Percentiles rank a stretch among this genome's conserved stretches.
Evolutionary conservation across 2,113 vertebrate genomes (phyloP).

Genomic region (Xyliphius kryptos): DNA sequence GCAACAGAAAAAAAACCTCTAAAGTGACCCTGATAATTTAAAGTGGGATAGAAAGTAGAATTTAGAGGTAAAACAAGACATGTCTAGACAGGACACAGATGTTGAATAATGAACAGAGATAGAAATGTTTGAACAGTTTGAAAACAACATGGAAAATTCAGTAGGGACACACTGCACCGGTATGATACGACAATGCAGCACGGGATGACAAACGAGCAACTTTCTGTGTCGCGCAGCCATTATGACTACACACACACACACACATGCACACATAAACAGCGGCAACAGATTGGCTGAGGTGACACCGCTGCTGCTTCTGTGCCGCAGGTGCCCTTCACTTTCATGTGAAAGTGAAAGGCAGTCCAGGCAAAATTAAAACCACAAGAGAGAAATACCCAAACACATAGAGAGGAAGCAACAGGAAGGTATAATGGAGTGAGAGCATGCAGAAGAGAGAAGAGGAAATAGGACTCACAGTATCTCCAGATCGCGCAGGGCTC

Average conservation of each 20-base stretch:
- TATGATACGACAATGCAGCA: slow-evolving; percentile 47
- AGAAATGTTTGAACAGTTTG: too few species aligned
- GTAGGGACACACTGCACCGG: slow-evolving; percentile 29
- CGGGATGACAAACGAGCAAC: slow-evolving; percentile 56
- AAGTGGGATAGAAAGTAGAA: too few species aligned
- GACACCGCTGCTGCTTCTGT: slow-evolving; percentile 15
- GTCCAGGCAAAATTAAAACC: slow-evolving; percentile 39
- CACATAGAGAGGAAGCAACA: slow-evolving; percentile 13
- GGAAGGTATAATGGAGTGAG: too few species aligned
- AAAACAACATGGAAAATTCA: slow-evolving; percentile 31
- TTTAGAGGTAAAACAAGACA: too few species aligned
- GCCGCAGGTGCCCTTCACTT: slow-evolving; percentile 35
- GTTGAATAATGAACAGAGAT: too few species aligned
- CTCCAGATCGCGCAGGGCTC: slow-evolving; percentile 97
- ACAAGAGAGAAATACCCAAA: slow-evolving; percentile 9
- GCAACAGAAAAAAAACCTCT: too few species aligned
- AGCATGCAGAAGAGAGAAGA: slow-evolving; percentile 21
- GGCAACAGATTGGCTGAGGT: slow-evolving; percentile 26
- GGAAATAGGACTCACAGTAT: slow-evolving; percentile 85
- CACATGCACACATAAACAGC: slow-evolving; percentile 43
- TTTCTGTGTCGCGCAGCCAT: slow-evolving; percentile 35
- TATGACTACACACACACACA: slow-evolving; percentile 45
- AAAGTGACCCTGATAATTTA: too few species aligned
- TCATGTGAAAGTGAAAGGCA: slow-evolving; percentile 35
- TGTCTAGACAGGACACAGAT: too few species aligned